Conservation (phyloP, 2,888 invertebrate species). For the Lysandra coridon region DNA sequence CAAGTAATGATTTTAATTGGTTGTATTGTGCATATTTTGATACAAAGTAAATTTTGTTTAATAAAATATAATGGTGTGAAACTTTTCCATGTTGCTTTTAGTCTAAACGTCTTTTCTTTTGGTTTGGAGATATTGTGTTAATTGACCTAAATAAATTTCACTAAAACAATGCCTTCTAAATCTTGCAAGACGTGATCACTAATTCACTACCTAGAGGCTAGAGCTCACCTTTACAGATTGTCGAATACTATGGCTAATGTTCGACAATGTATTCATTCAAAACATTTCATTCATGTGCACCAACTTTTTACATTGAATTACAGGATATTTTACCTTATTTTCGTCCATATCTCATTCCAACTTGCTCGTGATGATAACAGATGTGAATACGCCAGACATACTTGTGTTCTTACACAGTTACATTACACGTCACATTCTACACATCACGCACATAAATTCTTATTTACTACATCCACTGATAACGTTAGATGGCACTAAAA, state of each 20-base stretch:
- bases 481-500: conserved; percentile 52
- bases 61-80: background rate
- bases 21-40: background rate
- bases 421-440: conserved; percentile 43
- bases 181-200: background rate
- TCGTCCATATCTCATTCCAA: conserved; percentile 72
- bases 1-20: background rate
- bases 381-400: conserved; percentile 68
- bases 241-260: background rate
- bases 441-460: conserved; percentile 50
- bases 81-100: background rate
- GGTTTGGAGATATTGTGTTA: conserved; percentile 1
- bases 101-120: conserved; percentile 2
- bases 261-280: conserved; percentile 7
- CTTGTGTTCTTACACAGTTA: conserved; percentile 48
- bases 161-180: conserved; percentile 15
- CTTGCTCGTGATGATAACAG: conserved; percentile 77
- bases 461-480: conserved; percentile 57
- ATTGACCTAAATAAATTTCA: background rate
- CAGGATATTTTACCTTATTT: conserved; percentile 67
- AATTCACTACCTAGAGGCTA: background rate
- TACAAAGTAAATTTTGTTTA: too few species aligned
- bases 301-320: background rate
- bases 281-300: conserved; percentile 21
- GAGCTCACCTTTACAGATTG: conserved; percentile 25